phyloP scores from a whole-genome alignment of 1,140 invertebrate species.

The Drosophila nigromelanica region DNA sequence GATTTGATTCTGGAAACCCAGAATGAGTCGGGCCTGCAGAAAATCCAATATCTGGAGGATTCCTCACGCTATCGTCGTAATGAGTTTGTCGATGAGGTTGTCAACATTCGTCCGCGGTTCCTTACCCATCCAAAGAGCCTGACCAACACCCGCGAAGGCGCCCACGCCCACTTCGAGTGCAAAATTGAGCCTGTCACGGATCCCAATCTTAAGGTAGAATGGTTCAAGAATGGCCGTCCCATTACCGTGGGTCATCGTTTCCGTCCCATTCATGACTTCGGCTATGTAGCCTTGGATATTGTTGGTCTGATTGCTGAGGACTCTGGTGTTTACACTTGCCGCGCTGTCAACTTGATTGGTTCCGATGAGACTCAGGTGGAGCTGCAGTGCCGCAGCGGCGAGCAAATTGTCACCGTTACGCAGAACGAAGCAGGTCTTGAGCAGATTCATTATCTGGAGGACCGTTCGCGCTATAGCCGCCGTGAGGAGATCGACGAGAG shows the following conservation, averaged over 20 bases:
- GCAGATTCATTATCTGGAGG: conserved; percentile 94
- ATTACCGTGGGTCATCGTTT: conserved; percentile 95
- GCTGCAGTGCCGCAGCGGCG: conserved; percentile 89
- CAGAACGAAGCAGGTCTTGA: conserved; percentile 93
- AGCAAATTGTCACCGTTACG: conserved; percentile 91
- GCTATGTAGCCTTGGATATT: conserved; percentile 96
- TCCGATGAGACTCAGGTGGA: conserved; percentile 92
- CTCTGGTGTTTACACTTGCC: conserved; percentile 95
- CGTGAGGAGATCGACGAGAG: conserved; percentile 91
- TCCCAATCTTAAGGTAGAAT: conserved; percentile 96
- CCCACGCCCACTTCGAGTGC: conserved; percentile 98
- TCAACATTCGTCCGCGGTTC: conserved; percentile 92
- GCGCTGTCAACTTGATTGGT: conserved; percentile 94
- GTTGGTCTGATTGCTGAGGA: conserved; percentile 96
- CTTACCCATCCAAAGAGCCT: conserved; percentile 93
- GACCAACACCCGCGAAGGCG: conserved; percentile 93
- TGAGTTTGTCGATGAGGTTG: conserved; percentile 92
- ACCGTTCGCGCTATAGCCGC: conserved; percentile 90
- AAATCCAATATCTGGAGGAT: conserved; percentile 96
- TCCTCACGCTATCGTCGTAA: conserved; percentile 92
- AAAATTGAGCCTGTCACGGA: conserved; percentile 98
- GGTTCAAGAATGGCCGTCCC: conserved; percentile 95
- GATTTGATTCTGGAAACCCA: conserved; percentile 93
- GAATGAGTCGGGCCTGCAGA: conserved; percentile 93
- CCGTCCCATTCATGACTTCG: conserved; percentile 97